A percentile compares a stretch with the other conserved stretches of the same genome.
Conservation (phyloP, 2,888 invertebrate genomes). For the Drosophila subquinaria region DNA sequence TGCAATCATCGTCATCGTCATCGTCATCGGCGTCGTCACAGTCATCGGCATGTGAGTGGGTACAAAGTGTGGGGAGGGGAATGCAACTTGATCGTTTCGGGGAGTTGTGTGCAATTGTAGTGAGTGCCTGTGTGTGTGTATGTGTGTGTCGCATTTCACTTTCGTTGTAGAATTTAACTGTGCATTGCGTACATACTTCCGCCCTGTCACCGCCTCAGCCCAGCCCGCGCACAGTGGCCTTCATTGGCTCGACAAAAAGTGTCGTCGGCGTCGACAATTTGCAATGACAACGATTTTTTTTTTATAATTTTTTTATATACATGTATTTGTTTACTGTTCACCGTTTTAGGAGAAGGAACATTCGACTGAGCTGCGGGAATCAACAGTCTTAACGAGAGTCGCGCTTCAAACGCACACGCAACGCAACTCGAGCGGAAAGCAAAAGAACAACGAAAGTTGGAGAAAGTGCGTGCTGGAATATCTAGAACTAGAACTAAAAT, state of each 20-base stretch:
- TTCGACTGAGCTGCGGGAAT: slow-evolving; percentile 61
- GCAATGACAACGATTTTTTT: slow-evolving; percentile 71
- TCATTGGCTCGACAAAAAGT: slow-evolving; percentile 73
- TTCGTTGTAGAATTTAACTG: slow-evolving; percentile 71
- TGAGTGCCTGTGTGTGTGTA: slow-evolving; percentile 38
- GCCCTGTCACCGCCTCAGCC: slow-evolving; percentile 52
- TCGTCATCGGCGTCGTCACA: slow-evolving; percentile 54
- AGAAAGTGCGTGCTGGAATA: slow-evolving; percentile 11
- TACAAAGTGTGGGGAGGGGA: slow-evolving; percentile 3
- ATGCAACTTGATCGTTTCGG: slow-evolving; percentile 33
- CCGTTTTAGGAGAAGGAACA: slow-evolving; percentile 74
- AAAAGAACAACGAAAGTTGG: slow-evolving; percentile 23
- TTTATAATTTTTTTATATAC: slow-evolving; percentile 18
- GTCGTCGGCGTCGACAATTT: slow-evolving; percentile 72
- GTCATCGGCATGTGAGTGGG: slow-evolving; percentile 14
- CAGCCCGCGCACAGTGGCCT: slow-evolving; percentile 54
- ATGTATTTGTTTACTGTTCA: slow-evolving; percentile 53
- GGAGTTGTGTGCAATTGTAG: slow-evolving; percentile 49
- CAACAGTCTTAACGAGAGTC: slow-evolving; percentile 73
- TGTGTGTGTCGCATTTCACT: slow-evolving; percentile 66
- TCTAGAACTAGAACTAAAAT: background rate
- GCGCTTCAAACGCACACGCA: slow-evolving; percentile 71
- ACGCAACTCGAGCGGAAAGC: slow-evolving; percentile 54
- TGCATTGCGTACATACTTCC: slow-evolving; percentile 79
- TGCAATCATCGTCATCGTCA: slow-evolving; percentile 67